Conservation (phyloP, 2,113 vertebrate species). For the Spermophilus dauricus region DNA sequence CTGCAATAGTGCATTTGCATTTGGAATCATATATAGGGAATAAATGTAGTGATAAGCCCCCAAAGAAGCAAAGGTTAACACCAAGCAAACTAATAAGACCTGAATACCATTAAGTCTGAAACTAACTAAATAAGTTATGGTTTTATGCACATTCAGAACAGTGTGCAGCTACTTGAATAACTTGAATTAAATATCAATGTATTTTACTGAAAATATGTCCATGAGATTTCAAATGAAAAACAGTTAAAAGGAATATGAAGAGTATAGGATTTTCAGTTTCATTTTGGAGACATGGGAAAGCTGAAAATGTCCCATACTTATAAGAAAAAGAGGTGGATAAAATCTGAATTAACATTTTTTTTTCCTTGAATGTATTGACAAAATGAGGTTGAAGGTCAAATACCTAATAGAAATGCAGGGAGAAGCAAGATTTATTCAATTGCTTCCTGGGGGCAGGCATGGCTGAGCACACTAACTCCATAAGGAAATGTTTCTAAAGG, state of each 20-base stretch:
- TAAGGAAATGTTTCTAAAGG: background rate
- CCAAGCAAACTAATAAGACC: background rate
- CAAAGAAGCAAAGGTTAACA: background rate
- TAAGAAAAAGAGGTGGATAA: background rate
- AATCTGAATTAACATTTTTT: background rate
- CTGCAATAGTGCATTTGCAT: constrained; percentile 86
- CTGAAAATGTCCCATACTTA: background rate
- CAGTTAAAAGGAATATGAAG: background rate
- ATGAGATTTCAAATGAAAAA: background rate
- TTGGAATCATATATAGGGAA: constrained; percentile 77
- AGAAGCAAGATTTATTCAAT: background rate
- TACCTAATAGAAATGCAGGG: background rate
- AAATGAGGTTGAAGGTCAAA: background rate
- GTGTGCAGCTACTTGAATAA: background rate
- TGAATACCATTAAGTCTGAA: background rate
- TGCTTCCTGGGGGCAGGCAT: background rate
- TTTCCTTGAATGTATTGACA: background rate
- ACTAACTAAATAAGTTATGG: background rate
- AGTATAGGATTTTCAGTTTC: background rate
- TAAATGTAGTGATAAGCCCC: background rate
- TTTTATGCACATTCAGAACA: background rate
- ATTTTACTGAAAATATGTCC: background rate
- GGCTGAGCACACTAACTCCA: background rate
- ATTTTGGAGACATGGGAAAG: background rate
- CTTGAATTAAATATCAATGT: background rate